These are phyloP conservation scores for Tretioscincus oriximinensis DNA, from an alignment of 2,113 vertebrate genomes.

Conservation along the genomic window DNA sequence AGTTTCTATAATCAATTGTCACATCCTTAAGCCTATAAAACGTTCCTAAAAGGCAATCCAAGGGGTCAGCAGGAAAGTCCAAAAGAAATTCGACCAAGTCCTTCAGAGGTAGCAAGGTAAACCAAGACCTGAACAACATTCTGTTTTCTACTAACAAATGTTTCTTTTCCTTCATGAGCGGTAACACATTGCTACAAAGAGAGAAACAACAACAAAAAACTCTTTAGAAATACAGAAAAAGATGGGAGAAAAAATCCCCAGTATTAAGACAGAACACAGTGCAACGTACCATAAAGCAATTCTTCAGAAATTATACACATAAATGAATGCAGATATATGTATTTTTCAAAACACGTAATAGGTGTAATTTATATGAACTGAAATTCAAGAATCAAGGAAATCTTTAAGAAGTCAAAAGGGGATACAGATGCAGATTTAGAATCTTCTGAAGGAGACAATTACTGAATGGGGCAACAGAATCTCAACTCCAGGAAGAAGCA, in stretches of 20 bases:
- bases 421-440: too few relatives aligned
- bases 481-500: too few relatives aligned
- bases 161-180: slow-evolving; percentile 58
- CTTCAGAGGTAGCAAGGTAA: slow-evolving; percentile 72
- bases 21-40: slow-evolving; percentile 36
- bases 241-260: neutral
- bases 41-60: slow-evolving; percentile 71
- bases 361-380: too few relatives aligned
- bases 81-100: slow-evolving; percentile 65
- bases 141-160: slow-evolving; percentile 51
- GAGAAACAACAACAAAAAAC: too few relatives aligned
- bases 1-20: accelerated
- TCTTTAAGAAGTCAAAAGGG: too few relatives aligned
- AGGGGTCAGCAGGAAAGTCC: slow-evolving; percentile 52
- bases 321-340: too few relatives aligned
- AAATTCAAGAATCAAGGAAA: too few relatives aligned
- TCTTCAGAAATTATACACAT: too few relatives aligned
- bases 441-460: too few relatives aligned
- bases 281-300: too few relatives aligned
- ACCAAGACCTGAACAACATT: slow-evolving; percentile 76
- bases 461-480: too few relatives aligned
- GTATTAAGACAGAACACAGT: neutral
- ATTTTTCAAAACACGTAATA: too few relatives aligned
- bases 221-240: neutral
- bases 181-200: slow-evolving; percentile 62